These are phyloP conservation scores for Agrotis clavis DNA, from an alignment of 2,888 invertebrate species.

Conservation along the genomic window DNA sequence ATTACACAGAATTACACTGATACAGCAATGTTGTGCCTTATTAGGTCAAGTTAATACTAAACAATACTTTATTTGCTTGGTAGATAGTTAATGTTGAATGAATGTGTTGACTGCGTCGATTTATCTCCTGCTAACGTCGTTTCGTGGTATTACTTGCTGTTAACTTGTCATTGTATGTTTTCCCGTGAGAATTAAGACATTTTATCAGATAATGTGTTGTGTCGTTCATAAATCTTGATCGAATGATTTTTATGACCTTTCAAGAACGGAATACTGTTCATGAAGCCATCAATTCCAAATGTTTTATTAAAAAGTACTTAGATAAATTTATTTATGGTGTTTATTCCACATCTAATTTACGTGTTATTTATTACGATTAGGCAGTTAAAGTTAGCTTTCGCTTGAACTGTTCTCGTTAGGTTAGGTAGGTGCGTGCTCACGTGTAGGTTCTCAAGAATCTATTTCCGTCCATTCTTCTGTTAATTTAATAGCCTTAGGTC, in stretches of 20 bases:
- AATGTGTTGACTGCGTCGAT: slow-evolving; percentile 47
- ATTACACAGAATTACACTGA: slow-evolving; percentile 44
- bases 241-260: slow-evolving; percentile 1
- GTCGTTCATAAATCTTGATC: not conserved
- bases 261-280: not conserved
- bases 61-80: slow-evolving; percentile 40
- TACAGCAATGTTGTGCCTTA: slow-evolving; percentile 39
- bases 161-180: slow-evolving; percentile 27
- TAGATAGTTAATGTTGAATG: slow-evolving; percentile 48
- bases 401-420: slow-evolving; percentile 31
- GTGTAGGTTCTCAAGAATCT: slow-evolving; percentile 23
- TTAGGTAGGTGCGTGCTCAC: slow-evolving; percentile 26
- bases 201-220: slow-evolving; percentile 4
- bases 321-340: slow-evolving; percentile 21
- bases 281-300: slow-evolving; percentile 11
- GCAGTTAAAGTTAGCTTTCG: slow-evolving; percentile 35
- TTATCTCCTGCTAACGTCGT: slow-evolving; percentile 36
- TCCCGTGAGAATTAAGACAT: slow-evolving; percentile 37
- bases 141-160: slow-evolving; percentile 16
- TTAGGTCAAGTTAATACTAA: slow-evolving; percentile 63
- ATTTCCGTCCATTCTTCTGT: slow-evolving; percentile 61
- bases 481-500: slow-evolving; percentile 42
- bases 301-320: slow-evolving; percentile 5
- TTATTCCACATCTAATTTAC: slow-evolving; percentile 10
- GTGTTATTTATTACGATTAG: slow-evolving; percentile 23